Evolutionary conservation across 2,888 invertebrate genomes (phyloP).

Genomic region (Rhagonycha lutea): DNA sequence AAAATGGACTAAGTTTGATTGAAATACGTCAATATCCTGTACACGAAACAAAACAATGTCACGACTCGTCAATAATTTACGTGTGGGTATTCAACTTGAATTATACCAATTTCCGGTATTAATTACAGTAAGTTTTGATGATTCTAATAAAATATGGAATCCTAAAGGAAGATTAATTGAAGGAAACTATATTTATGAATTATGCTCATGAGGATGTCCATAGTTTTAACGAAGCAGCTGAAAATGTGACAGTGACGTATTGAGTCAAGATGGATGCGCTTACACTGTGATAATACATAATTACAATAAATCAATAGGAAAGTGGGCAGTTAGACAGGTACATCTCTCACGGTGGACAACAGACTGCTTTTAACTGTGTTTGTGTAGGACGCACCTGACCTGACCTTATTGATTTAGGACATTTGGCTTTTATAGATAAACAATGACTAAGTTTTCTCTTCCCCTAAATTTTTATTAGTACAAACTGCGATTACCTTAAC

Average conservation of each 20-base stretch:
- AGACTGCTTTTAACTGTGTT: constrained; percentile 43
- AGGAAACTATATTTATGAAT: constrained; percentile 5
- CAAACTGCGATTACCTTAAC: background rate
- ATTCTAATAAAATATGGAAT: background rate
- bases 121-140: background rate
- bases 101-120: background rate
- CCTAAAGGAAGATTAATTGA: constrained; percentile 9
- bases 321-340: constrained; percentile 46
- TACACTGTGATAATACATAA: constrained; percentile 39
- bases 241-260: constrained; percentile 40
- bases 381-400: constrained; percentile 44
- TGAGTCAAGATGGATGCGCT: constrained; percentile 40
- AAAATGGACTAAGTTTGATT: constrained; percentile 4
- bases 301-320: constrained; percentile 46
- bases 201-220: constrained; percentile 22
- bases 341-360: constrained; percentile 41
- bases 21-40: constrained; percentile 6
- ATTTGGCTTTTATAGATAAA: constrained; percentile 36
- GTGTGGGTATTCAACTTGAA: background rate
- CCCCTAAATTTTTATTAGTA: background rate
- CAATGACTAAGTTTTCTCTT: constrained; percentile 27
- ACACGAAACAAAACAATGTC: constrained; percentile 7
- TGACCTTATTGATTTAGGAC: constrained; percentile 45
- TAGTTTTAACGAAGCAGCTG: constrained; percentile 25
- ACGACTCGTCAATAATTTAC: constrained; percentile 5